Evolutionary conservation across 2,113 vertebrate species (phyloP), one percentile per base, ranked within the genome.

Genomic region (Zosterops hypoxanthus): DNA sequence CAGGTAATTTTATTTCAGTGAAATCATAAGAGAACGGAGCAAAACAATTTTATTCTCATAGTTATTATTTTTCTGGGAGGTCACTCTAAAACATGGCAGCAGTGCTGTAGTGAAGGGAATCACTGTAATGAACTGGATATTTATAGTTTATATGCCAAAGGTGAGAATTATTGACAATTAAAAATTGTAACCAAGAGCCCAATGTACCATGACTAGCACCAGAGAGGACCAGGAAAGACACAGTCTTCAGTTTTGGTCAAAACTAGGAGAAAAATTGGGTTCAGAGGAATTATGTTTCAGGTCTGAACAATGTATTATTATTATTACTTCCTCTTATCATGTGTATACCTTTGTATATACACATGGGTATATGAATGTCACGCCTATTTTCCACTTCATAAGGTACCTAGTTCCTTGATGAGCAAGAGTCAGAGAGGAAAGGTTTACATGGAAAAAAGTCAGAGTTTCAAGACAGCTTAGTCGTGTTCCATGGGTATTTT

Each of bases 321-420:
- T 52, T 65, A 36, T 77, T 39, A 13, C 8, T 82, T 61, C 11
- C 22, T 78, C 36, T 1, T 49, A 31, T 15, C 23, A n/a, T n/a
- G 12, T 18, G 3, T 17, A 3, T 7, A 8, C 12, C 17, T 13
- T 2, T 11, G 17, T 5, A 26, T 3, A 9, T 10, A 83, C 11
- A n/a, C n/a, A n/a, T n/a, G n/a, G n/a, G n/a, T n/a, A n/a, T n/a
- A n/a, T n/a, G n/a, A n/a, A n/a, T n/a, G n/a, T 49, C 10, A 2
- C 36, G 11, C 11, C 16, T 29, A 4, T 21, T 84, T 80, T 73
- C 52, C 29, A 23, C 24, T 78, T 73, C 19, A 7, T 14, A 57
- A 63, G 15, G 9, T 53, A 47, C 34, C 8, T 24, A 42, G 14
- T 16, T 86, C 34, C 22, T 68, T 64, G 26, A 47, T 25, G 56